Conservation (phyloP, 2,113 vertebrate species). For the Aythya baeri region DNA sequence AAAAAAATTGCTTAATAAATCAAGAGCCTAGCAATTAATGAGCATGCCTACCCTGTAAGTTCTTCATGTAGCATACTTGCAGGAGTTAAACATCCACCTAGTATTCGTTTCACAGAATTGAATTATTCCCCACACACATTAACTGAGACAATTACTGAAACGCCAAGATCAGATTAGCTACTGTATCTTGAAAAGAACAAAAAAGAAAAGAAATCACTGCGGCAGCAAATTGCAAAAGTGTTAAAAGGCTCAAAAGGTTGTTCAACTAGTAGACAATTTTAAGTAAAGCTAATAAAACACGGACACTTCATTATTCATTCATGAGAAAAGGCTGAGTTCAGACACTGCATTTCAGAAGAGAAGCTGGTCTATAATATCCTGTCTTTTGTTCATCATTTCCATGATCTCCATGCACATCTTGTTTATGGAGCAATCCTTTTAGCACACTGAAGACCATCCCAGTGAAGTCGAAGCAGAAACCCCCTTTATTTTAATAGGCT, state of each 20-base stretch:
- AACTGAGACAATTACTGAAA: constrained; percentile 68
- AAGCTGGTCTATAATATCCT: constrained; percentile 52
- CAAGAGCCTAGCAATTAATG: background rate
- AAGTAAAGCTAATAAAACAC: constrained; percentile 73
- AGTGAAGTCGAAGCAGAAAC: background rate
- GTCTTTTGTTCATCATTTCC: constrained; percentile 46
- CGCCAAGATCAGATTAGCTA: constrained; percentile 65
- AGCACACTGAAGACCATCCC: background rate
- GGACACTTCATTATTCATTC: constrained; percentile 65
- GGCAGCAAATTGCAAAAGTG: constrained; percentile 50
- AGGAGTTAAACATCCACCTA: constrained; percentile 53
- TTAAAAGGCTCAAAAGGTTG: constrained; percentile 51
- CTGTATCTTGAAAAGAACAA: constrained; percentile 46
- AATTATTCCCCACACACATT: constrained; percentile 60
- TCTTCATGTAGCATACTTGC: constrained; percentile 20
- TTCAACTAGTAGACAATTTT: constrained; percentile 66
- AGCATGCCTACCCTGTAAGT: background rate
- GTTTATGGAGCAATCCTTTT: background rate
- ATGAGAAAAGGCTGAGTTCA: constrained; percentile 54
- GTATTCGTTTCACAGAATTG: constrained; percentile 62
- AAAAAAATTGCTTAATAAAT: background rate
- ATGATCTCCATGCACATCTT: constrained; percentile 19
- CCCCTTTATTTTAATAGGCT: background rate
- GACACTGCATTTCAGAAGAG: background rate
- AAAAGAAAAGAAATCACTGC: constrained; percentile 49